Evolutionary conservation across 2,113 vertebrate genomes (phyloP).

Genomic region (Manacus vitellinus): DNA sequence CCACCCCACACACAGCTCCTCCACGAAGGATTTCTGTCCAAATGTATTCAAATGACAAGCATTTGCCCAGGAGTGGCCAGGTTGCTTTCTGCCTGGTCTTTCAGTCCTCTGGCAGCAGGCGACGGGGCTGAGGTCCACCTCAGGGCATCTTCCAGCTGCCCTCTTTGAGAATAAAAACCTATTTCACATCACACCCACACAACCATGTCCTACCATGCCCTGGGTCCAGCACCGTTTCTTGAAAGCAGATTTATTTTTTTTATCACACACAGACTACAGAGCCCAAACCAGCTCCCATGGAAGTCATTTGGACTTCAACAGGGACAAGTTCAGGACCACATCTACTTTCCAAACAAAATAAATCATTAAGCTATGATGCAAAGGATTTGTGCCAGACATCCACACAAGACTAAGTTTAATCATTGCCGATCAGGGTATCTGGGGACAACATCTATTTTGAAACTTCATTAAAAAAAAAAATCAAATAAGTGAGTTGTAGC

Average conservation of each 20-base stretch:
- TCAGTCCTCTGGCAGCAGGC: background rate
- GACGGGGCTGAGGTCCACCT: background rate
- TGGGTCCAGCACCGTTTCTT: background rate
- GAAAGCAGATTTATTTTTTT: background rate
- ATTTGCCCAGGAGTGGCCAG: background rate
- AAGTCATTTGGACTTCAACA: background rate
- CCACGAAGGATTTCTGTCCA: rapidly evolving
- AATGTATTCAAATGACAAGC: background rate
- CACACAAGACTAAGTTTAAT: constrained; percentile 38
- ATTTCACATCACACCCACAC: rapidly evolving
- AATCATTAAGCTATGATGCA: constrained; percentile 42
- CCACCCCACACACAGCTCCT: background rate
- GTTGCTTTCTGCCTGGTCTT: background rate
- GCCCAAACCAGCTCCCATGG: background rate
- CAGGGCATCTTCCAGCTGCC: background rate
- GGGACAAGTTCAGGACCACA: constrained; percentile 1
- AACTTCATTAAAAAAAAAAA: background rate
- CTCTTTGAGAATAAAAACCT: background rate
- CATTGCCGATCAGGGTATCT: constrained; percentile 40
- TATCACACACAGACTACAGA: background rate
- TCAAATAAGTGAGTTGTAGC: background rate
- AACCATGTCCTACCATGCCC: rapidly evolving
- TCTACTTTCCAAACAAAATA: constrained; percentile 35
- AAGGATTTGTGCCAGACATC: constrained; percentile 3
- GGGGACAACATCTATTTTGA: constrained; percentile 44